A percentile compares a stretch with the other conserved stretches of the same genome.
phyloP scores from a whole-genome alignment of 1,140 invertebrate genomes.

The Nymphalis io region DNA sequence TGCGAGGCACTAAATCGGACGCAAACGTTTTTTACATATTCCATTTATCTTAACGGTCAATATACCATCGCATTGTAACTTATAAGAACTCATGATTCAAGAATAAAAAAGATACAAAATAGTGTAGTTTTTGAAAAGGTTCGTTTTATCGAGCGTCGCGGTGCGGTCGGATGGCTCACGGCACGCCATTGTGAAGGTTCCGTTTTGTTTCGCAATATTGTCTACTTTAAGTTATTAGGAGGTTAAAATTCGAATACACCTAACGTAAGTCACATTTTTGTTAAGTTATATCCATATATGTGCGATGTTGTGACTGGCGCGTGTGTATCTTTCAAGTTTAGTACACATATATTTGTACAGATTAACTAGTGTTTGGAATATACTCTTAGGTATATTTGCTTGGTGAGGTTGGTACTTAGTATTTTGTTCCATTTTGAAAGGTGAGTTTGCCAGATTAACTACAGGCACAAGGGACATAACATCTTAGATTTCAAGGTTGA shows the following conservation, averaged over 20 bases:
- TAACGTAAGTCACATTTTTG: neutral
- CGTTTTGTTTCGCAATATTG: conserved; percentile 17
- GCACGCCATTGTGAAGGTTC: conserved; percentile 31
- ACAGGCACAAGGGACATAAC: no score
- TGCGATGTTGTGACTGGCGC: neutral
- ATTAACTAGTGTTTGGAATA: no score
- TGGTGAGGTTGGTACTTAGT: no score
- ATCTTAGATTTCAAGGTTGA: no score
- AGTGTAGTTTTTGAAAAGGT: conserved; percentile 35
- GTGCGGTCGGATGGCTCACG: conserved; percentile 28
- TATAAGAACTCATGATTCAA: conserved; percentile 32
- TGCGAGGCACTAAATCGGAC: conserved; percentile 55
- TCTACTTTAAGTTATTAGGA: neutral
- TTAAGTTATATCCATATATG: neutral
- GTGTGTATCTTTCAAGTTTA: no score
- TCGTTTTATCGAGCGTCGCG: conserved; percentile 38
- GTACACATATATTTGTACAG: no score
- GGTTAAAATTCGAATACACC: neutral
- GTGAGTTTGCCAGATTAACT: no score
- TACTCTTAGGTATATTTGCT: no score
- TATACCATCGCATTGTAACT: conserved; percentile 66
- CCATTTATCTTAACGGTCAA: conserved; percentile 69
- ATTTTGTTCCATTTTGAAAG: no score
- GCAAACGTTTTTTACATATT: conserved; percentile 58
- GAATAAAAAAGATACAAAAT: conserved; percentile 38